Evolutionary conservation across 2,113 vertebrate genomes (phyloP).

Genomic region (Burhinus bistriatus): DNA sequence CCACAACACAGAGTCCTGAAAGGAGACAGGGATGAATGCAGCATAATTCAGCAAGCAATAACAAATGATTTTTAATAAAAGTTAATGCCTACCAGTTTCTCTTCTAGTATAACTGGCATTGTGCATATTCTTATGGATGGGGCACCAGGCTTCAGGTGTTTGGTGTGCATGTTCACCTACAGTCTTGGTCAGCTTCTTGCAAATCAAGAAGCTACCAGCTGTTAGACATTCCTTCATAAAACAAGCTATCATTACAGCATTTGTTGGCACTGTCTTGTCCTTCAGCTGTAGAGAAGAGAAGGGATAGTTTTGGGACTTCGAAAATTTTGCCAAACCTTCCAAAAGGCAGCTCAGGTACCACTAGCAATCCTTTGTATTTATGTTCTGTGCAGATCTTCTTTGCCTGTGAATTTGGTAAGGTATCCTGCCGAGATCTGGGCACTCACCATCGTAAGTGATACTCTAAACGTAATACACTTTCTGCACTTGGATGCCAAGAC

Average conservation of each 20-base stretch:
- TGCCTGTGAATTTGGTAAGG: not conserved
- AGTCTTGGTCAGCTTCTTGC: not conserved
- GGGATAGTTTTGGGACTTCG: not conserved
- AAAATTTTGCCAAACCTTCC: not conserved
- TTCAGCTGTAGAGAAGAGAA: not conserved
- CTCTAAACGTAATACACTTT: not conserved
- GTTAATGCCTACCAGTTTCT: not conserved
- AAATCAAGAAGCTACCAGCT: not conserved
- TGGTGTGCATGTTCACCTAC: not conserved
- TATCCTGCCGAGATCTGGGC: not conserved
- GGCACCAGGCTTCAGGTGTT: rapidly evolving
- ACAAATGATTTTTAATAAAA: not conserved
- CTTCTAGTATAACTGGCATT: not conserved
- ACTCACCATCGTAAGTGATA: not conserved
- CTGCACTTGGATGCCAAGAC: not conserved
- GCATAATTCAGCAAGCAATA: not conserved
- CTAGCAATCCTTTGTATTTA: not conserved
- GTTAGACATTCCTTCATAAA: not conserved
- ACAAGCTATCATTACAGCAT: not conserved
- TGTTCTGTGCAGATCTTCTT: not conserved
- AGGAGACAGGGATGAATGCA: not conserved
- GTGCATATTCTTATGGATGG: not conserved
- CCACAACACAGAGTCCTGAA: not conserved
- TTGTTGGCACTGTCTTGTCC: not conserved
- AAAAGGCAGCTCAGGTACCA: not conserved